A percentile compares a stretch with the other conserved stretches of the same genome.
These are phyloP conservation scores for Buceros bicornis DNA, from an alignment of 2,797 vertebrate species.

Conservation along the genomic window DNA sequence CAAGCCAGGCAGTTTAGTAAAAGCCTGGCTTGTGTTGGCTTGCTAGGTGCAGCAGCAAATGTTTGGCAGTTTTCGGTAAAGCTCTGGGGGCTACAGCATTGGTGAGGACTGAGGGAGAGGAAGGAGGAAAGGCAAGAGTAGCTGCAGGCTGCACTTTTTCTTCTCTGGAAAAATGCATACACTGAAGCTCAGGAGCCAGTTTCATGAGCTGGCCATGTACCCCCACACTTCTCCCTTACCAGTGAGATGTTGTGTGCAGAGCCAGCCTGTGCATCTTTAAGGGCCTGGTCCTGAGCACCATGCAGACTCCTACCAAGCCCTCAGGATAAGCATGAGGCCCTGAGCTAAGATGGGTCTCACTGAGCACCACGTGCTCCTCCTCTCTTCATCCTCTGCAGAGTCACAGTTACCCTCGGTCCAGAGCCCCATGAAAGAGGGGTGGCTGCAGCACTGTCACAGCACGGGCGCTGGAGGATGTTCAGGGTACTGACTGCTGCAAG, in stretches of 20 bases:
- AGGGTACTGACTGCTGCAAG: neutral
- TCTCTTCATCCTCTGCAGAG: neutral
- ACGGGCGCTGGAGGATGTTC: neutral
- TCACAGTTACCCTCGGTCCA: neutral
- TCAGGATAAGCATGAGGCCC: neutral
- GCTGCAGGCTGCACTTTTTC: neutral
- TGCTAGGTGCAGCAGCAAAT: neutral
- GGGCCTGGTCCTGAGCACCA: neutral
- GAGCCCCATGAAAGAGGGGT: neutral
- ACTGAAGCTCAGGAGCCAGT: no score
- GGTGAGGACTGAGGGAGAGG: neutral
- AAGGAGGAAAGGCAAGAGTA: neutral
- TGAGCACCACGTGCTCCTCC: neutral
- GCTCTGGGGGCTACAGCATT: neutral
- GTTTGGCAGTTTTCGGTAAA: neutral
- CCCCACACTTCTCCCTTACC: neutral
- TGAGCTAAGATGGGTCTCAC: neutral
- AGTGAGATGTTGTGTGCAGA: accelerated
- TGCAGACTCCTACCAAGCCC: accelerated
- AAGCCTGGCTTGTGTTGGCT: neutral
- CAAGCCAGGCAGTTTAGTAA: neutral
- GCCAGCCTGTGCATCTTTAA: neutral
- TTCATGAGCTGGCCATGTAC: neutral
- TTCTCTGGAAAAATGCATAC: neutral
- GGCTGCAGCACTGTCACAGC: neutral